These are phyloP conservation scores for Caenorhabditis latens DNA, from an alignment of 1,140 invertebrate genomes.

Conservation along the genomic window DNA sequence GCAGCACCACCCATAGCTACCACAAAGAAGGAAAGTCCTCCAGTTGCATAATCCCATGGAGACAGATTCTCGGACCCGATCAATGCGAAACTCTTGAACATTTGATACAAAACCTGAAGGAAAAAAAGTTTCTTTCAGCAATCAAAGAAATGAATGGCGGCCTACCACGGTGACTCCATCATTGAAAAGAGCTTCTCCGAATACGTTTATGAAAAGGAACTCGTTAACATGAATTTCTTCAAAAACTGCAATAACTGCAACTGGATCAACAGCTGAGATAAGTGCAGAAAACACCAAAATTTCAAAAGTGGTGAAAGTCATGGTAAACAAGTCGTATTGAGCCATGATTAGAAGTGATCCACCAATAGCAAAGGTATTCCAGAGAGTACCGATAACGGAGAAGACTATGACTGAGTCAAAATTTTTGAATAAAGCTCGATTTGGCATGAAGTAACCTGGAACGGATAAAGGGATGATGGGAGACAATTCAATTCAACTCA, in stretches of 20 bases:
- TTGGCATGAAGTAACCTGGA: conserved; percentile 95
- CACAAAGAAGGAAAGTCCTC: conserved; percentile 91
- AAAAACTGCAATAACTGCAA: conserved; percentile 14
- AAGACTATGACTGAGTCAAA: conserved; percentile 94
- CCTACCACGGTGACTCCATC: conserved; percentile 90
- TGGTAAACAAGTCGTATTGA: conserved; percentile 69
- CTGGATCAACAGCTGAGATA: conserved; percentile 97
- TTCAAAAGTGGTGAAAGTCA: conserved; percentile 81
- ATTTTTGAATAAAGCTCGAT: conserved; percentile 93
- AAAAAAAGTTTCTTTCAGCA: neutral
- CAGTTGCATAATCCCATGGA: conserved; percentile 83
- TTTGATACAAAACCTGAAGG: conserved; percentile 86
- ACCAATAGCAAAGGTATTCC: conserved; percentile 75
- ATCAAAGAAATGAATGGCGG: neutral
- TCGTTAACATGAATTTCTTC: conserved; percentile 86
- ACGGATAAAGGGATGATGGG: neutral
- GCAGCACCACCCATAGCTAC: conserved; percentile 92
- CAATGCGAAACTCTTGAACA: conserved; percentile 89
- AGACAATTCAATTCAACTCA: conserved; percentile 47
- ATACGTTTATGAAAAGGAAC: conserved; percentile 97
- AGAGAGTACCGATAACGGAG: conserved; percentile 85
- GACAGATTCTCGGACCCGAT: conserved; percentile 68
- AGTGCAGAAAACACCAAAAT: conserved; percentile 93
- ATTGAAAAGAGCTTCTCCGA: conserved; percentile 96
- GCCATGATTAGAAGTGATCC: conserved; percentile 66